Base-by-base conservation (phyloP, 2,888 invertebrate genomes). In the Melanostoma scalare region DNA sequence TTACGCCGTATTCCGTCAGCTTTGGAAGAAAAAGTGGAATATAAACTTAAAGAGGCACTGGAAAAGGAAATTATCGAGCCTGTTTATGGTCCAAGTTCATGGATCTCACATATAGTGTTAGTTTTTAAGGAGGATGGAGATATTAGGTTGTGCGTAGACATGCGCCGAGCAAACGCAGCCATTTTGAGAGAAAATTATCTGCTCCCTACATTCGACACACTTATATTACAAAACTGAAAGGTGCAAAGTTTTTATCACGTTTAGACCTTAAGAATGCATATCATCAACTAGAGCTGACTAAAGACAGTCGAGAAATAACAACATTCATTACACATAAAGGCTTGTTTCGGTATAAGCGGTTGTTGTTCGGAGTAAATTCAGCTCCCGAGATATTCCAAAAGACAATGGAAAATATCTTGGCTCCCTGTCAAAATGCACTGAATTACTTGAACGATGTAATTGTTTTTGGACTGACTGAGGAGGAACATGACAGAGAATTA, bases 351-450 rank as follows among this genome's bases (percentile, higher is more conserved):
- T 89, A 89, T 67, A 90, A 89, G 73, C 67, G 89, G 6, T 50
- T 89, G 3, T 87, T 89, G 88, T 90, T 90, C 69, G 89, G 89
- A 0, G 87, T 89, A 0, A 87, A 88, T 38, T 89, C 87, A 87
- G 76, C 61, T 5, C 60, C 68, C 4, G 75, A 89, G 31, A n/a
- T n/a, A n/a, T n/a, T n/a, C n/a, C n/a, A n/a, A n/a, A n/a, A n/a
- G n/a, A n/a, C n/a, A n/a, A n/a, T n/a, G n/a, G n/a, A n/a, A n/a
- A n/a, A n/a, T n/a, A n/a, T n/a, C n/a, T n/a, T n/a, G n/a, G n/a
- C n/a, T n/a, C n/a, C n/a, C n/a, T n/a, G n/a, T n/a, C n/a, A n/a
- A n/a, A n/a, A n/a, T n/a, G n/a, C n/a, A n/a, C n/a, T n/a, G n/a
- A n/a, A n/a, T n/a, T n/a, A n/a, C n/a, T n/a, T n/a, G n/a, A n/a